Evolutionary conservation across 2,113 vertebrate species (phyloP).

Genomic region (Labrus mixtus): DNA sequence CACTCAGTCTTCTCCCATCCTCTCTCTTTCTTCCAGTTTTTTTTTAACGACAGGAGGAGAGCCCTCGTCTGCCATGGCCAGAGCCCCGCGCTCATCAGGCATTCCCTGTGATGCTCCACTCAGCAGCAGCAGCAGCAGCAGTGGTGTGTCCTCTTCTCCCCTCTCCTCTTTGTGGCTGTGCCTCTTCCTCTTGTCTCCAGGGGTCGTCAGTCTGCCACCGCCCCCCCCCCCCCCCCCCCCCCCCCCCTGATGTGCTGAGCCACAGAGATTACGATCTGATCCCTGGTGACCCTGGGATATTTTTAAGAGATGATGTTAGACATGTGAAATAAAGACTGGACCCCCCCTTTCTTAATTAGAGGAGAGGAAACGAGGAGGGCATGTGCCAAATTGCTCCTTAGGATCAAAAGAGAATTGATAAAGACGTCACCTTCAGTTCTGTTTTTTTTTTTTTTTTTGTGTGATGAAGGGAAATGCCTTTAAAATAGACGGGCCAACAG

Average conservation of each 20-base stretch:
- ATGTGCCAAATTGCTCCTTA: too few species aligned
- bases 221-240: conserved; percentile 59
- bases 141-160: conserved; percentile 64
- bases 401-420: conserved; percentile 6
- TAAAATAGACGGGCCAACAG: background rate
- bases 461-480: conserved; percentile 8
- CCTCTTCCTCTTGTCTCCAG: conserved; percentile 72
- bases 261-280: conserved; percentile 73
- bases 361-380: conserved; percentile 29
- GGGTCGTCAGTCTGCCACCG: conserved; percentile 72
- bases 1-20: background rate
- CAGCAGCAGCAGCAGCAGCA: conserved; percentile 51
- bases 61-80: conserved; percentile 49
- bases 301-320: conserved; percentile 82
- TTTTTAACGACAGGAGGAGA: conserved; percentile 29
- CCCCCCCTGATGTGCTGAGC: conserved; percentile 73
- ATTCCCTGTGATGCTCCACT: conserved; percentile 69
- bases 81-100: conserved; percentile 57
- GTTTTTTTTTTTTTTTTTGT: background rate
- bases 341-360: conserved; percentile 22
- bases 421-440: too few species aligned
- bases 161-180: conserved; percentile 55
- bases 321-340: conserved; percentile 70
- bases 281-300: conserved; percentile 73
- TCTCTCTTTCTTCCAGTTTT: conserved; percentile 38